Evolutionary conservation across 2,888 invertebrate species (phyloP), one percentile per base, ranked within the genome.

Genomic region (Hydriomena furcata): DNA sequence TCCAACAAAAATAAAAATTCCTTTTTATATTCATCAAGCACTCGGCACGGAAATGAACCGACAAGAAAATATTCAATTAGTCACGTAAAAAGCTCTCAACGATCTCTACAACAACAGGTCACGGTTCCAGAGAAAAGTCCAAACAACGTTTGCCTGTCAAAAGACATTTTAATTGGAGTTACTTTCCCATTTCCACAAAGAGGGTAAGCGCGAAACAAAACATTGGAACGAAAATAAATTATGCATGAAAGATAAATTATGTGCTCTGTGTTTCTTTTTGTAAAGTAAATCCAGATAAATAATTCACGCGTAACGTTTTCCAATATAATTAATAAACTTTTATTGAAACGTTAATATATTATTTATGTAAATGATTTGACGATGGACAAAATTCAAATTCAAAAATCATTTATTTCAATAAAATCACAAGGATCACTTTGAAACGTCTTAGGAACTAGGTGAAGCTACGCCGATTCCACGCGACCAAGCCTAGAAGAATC

Each of bases 21-120:
- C 20, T 50, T 73, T 72, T 71, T 74, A 76, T 76, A 76, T 76
- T 79, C 71, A 76, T 62, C 51, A 54, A 60, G 62, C 63, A 71
- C 66, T 74, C 63, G 47, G 42, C 58, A 55, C 43, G 51, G 52
- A 57, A 63, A 58, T 37, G 60, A 65, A 65, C 56, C 48, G 53
- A 61, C 53, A 58, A 62, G 55, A 71, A 42, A 69, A 72, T 73
- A 73, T 76, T 73, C 66, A 73, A 76, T 74, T 76, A 73, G 60
- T 65, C 49, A 60, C 57, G 66, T 63, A 68, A 71, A 74, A 69
- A 65, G 63, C 64, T 65, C 56, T 65, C 60, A 37, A 43, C 54
- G 52, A 58, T 50, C 48, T 55, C 55, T 59, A 66, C 56, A 65
- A 68, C 60, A 68, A 63, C 62, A 64, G 58, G 59, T 63, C 65